Evolutionary conservation across 2,888 invertebrate genomes (phyloP), one percentile per base, ranked within the genome.

Genomic region (Aporophyla lueneburgensis): DNA sequence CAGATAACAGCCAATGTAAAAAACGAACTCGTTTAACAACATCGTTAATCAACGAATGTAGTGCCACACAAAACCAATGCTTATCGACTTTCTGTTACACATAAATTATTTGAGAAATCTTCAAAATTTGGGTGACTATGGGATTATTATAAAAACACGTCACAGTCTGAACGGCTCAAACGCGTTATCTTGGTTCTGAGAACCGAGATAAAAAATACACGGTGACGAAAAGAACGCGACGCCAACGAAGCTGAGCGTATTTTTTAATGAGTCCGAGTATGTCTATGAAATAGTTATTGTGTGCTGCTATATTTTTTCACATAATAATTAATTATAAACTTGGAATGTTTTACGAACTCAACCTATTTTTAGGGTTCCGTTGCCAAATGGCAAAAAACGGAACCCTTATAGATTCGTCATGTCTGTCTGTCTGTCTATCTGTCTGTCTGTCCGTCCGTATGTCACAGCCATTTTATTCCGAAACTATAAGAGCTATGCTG

Each of bases 161-260:
- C 92, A 90, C 80, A 91, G 87, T 82, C 88, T 88, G 80, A 86
- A 85, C 86, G 84, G 76, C 87, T 83, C 84, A 87, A 87, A 80
- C 83, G 90, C 86, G 90, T 93, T 93, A 94, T 94, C 93, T 87
- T 74, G 77, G 81, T 94, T 94, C 93, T 76, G 76, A 93, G 95
- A 95, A 95, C 40, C 74, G 76, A 75, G 89, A 89, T 88, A 91
- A 91, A 94, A 93, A 93, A 91, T 90, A 89, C 74, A 77, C 80
- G 71, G 87, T 89, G 91, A 91, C 89, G 89, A 92, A 91, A 92
- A 87, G 80, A 88, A 79, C 85, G 87, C 89, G 82, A 87, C 78
- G 78, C 81, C 76, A 81, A 62, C 87, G 73, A 86, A 88, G 80
- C 83, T 74, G 78, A 86, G 83, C 81, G 78, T 83, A 88, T 74